A percentile compares a stretch with the other conserved stretches of the same genome.
These are phyloP conservation scores for Ammospiza maritima DNA, from an alignment of 2,797 vertebrate species.

Conservation along the genomic window DNA sequence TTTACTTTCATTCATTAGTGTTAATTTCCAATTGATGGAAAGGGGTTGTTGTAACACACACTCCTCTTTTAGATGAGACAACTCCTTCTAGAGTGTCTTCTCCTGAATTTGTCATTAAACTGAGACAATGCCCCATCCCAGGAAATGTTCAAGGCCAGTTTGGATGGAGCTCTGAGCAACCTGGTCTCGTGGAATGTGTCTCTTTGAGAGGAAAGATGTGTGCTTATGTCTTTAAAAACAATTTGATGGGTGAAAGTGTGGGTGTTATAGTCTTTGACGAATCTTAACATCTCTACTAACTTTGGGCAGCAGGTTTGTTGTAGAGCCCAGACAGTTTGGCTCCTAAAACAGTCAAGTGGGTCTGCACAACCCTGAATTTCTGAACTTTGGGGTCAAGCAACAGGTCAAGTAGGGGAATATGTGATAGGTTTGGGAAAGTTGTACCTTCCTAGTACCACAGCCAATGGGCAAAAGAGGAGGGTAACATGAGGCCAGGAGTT, in stretches of 20 bases:
- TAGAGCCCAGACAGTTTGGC: neutral
- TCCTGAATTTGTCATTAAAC: neutral
- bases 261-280: accelerated
- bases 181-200: neutral
- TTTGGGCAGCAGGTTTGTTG: neutral
- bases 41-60: neutral
- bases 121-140: neutral
- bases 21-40: neutral
- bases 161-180: neutral
- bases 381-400: neutral
- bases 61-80: too few relatives aligned
- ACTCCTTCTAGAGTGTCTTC: neutral
- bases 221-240: neutral
- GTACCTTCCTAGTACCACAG: neutral
- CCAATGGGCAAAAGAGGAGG: neutral
- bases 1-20: neutral
- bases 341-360: neutral
- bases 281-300: accelerated
- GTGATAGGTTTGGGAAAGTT: accelerated
- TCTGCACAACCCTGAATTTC: neutral
- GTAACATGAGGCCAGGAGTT: accelerated
- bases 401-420: neutral
- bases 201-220: neutral
- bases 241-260: neutral
- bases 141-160: neutral